Percentiles rank a stretch among this genome's conserved stretches.
These are phyloP conservation scores for Hirtodrosophila histrioides DNA, from an alignment of 2,888 invertebrate genomes.

Conservation along the genomic window DNA sequence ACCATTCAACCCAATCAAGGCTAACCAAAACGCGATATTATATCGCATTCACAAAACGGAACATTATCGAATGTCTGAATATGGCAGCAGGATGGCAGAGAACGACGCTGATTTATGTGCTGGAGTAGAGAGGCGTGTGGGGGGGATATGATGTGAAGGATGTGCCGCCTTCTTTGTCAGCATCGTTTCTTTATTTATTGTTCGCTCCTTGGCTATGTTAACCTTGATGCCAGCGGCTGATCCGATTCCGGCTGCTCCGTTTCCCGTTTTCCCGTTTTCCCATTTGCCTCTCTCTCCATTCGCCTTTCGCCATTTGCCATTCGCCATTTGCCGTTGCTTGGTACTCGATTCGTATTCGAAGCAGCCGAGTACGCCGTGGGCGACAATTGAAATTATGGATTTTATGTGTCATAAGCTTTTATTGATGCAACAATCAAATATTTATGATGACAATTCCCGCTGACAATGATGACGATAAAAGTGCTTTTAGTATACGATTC, in stretches of 20 bases:
- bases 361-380: slow-evolving; percentile 40
- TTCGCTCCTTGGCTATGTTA: slow-evolving; percentile 35
- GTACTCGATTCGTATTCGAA: not conserved
- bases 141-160: slow-evolving; percentile 5
- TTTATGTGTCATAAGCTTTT: slow-evolving; percentile 80
- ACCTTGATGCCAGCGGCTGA: slow-evolving; percentile 56
- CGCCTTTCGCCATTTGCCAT: no score
- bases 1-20: no score
- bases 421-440: slow-evolving; percentile 80
- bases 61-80: slow-evolving; percentile 19
- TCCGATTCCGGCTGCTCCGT: slow-evolving; percentile 26
- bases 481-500: slow-evolving; percentile 55
- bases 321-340: not conserved
- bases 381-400: slow-evolving; percentile 79
- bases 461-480: slow-evolving; percentile 77
- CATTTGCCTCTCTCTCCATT: not conserved
- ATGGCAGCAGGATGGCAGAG: slow-evolving; percentile 25
- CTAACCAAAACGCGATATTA: not conserved
- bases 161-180: slow-evolving; percentile 21
- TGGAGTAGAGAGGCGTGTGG: not conserved
- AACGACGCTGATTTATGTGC: slow-evolving; percentile 41
- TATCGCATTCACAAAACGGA: slow-evolving; percentile 19
- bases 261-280: slow-evolving; percentile 28
- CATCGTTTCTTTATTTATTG: slow-evolving; percentile 45
- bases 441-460: slow-evolving; percentile 79